Percentiles rank a stretch among this genome's conserved stretches.
phyloP scores from a whole-genome alignment of 2,113 vertebrate species.

The Dipodomys spectabilis region DNA sequence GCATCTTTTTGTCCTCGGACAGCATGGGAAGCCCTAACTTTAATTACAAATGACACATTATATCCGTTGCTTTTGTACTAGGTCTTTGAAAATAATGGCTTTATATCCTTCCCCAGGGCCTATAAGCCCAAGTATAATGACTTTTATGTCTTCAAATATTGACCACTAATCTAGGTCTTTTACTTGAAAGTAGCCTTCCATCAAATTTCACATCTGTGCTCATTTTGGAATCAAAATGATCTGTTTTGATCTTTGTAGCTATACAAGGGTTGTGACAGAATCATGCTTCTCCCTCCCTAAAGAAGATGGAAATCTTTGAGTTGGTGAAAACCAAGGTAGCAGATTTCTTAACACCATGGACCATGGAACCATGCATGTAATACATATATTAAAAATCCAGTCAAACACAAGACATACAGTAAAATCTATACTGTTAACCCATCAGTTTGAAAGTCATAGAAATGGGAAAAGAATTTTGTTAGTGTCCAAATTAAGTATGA shows the following conservation, averaged over 20 bases:
- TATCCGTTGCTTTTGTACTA: slow-evolving; percentile 50
- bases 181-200: not conserved
- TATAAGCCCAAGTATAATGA: not conserved
- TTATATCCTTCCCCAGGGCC: not conserved
- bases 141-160: slow-evolving; percentile 26
- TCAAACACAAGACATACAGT: not conserved
- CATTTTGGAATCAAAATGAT: not conserved
- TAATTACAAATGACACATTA: slow-evolving; percentile 73
- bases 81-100: not conserved
- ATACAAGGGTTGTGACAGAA: not conserved
- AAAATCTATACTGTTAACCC: not conserved
- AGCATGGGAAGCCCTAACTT: slow-evolving; percentile 63
- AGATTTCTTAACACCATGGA: not conserved
- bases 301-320: not conserved
- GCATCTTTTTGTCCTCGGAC: slow-evolving; percentile 58
- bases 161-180: slow-evolving; percentile 21
- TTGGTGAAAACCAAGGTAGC: not conserved
- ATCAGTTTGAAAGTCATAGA: not conserved
- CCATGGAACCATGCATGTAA: not conserved
- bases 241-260: not conserved
- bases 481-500: not conserved
- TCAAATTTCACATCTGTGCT: not conserved
- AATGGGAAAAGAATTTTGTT: not conserved
- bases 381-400: not conserved
- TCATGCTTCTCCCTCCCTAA: not conserved